Evolutionary conservation across 2,888 invertebrate species (phyloP).

Genomic region (Ischnura elegans): DNA sequence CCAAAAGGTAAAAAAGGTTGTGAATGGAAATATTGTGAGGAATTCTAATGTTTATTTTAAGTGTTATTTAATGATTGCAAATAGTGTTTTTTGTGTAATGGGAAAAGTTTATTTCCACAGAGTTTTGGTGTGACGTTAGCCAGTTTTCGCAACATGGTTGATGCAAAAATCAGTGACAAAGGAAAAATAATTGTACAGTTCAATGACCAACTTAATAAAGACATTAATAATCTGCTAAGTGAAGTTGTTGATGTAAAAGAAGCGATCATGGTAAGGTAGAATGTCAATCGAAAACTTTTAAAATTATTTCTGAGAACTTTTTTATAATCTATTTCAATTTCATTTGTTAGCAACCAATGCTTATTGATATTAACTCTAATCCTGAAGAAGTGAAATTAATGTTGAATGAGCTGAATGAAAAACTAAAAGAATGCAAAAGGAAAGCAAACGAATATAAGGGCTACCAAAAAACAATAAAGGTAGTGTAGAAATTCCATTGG

Average conservation of each 20-base stretch:
- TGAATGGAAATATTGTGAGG: too few relatives aligned
- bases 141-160: constrained; percentile 84
- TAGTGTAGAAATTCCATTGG: constrained; percentile 75
- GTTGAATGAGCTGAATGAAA: constrained; percentile 83
- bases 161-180: constrained; percentile 85
- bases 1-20: too few relatives aligned
- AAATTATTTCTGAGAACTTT: not conserved
- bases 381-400: constrained; percentile 83
- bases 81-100: not conserved
- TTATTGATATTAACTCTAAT: constrained; percentile 87
- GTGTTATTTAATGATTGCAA: too few relatives aligned
- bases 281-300: not conserved
- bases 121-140: constrained; percentile 83
- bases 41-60: too few relatives aligned
- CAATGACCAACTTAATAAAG: constrained; percentile 87
- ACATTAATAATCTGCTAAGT: constrained; percentile 86
- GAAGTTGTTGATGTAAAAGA: constrained; percentile 87
- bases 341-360: constrained; percentile 84
- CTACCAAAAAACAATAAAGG: constrained; percentile 92
- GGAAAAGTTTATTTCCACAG: constrained; percentile 72
- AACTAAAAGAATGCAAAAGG: constrained; percentile 83
- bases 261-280: constrained; percentile 83
- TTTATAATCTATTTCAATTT: not conserved
- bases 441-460: constrained; percentile 87
- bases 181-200: constrained; percentile 85